phyloP scores from a whole-genome alignment of 2,797 vertebrate genomes.

The Malacoraja senta region DNA sequence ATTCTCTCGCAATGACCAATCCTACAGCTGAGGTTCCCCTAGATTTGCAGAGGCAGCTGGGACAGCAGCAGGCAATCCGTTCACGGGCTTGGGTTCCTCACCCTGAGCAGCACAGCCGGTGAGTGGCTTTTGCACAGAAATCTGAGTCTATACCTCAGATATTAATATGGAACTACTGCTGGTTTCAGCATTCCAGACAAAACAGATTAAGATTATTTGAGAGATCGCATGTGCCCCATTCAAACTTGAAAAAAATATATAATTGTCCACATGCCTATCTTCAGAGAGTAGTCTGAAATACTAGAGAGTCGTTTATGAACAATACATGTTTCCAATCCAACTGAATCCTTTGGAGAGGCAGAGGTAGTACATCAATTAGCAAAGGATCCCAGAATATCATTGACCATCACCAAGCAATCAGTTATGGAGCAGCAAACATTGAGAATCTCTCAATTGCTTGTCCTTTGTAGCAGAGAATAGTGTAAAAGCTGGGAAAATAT shows the following conservation, averaged over 20 bases:
- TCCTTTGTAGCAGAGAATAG: neutral
- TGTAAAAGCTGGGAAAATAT: neutral
- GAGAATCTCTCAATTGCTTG: neutral
- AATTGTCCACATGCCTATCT: neutral
- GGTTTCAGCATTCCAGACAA: conserved; percentile 1
- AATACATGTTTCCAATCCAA: neutral
- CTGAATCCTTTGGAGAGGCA: neutral
- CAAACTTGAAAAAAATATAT: neutral
- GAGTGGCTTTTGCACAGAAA: conserved; percentile 61
- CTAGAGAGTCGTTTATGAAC: neutral
- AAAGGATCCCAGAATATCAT: neutral
- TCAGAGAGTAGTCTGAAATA: no score
- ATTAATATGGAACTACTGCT: neutral
- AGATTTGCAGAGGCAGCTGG: conserved; percentile 81
- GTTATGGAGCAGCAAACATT: neutral
- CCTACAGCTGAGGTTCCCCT: conserved; percentile 84
- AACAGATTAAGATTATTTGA: neutral
- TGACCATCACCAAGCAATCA: neutral
- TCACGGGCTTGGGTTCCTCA: conserved; percentile 84
- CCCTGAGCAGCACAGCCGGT: conserved; percentile 83
- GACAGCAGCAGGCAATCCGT: conserved; percentile 76
- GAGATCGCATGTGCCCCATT: neutral
- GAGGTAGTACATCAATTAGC: neutral
- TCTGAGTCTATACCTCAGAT: neutral
- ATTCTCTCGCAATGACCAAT: conserved; percentile 92